Percentiles rank a stretch among this genome's conserved stretches.
Evolutionary conservation across 1,140 invertebrate genomes (phyloP).

Genomic region (Magallana gigas): DNA sequence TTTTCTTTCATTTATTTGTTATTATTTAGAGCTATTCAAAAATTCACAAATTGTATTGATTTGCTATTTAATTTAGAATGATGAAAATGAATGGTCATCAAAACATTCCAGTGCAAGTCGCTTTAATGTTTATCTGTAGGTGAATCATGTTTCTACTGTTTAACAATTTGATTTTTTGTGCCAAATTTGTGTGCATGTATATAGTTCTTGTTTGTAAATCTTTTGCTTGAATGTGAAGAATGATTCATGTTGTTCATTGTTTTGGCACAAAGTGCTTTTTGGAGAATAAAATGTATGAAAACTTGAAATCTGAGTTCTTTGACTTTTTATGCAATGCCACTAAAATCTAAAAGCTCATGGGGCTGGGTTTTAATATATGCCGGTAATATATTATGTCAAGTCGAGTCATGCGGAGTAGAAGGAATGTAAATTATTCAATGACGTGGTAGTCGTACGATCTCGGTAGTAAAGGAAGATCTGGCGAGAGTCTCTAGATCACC

Average conservation of each 20-base stretch:
- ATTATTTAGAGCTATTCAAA: no score
- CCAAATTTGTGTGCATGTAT: conserved; percentile 29
- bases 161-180: conserved; percentile 8
- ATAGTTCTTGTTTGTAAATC: neutral
- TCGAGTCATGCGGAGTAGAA: neutral
- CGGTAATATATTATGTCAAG: neutral
- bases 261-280: conserved; percentile 23
- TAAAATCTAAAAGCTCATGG: no score
- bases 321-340: no score
- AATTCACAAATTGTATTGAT: no score
- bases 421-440: neutral
- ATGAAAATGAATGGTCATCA: no score
- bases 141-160: conserved; percentile 15
- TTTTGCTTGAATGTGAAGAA: neutral
- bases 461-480: neutral
- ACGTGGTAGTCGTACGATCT: conserved; percentile 23
- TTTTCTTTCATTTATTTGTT: no score
- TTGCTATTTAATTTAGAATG: no score
- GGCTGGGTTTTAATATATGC: no score
- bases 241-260: conserved; percentile 20
- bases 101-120: no score
- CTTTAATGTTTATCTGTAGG: neutral
- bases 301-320: neutral
- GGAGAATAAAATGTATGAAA: conserved; percentile 2
- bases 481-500: conserved; percentile 24